phyloP scores from a whole-genome alignment of 2,113 vertebrate genomes.

The Cryptomyrus ogoouensis region DNA sequence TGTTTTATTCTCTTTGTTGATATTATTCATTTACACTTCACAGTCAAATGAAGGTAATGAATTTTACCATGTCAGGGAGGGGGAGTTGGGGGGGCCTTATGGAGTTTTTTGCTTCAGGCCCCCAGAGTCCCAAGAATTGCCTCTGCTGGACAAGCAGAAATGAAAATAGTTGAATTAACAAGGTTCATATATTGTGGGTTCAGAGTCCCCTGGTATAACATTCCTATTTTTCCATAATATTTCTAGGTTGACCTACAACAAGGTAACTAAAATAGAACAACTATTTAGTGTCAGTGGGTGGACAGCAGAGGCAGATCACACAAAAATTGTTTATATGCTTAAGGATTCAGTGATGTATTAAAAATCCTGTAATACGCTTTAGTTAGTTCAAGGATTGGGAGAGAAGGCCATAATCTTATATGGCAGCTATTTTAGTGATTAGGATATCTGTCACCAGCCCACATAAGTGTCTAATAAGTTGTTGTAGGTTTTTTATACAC shows the following conservation, averaged over 20 bases:
- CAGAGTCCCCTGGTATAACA: background rate
- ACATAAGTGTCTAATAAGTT: background rate
- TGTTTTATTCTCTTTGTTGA: background rate
- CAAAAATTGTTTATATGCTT: background rate
- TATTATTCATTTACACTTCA: background rate
- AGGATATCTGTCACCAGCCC: conserved; percentile 1
- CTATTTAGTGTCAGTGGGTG: conserved; percentile 17
- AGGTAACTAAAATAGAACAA: background rate
- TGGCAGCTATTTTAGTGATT: background rate
- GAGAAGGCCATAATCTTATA: conserved; percentile 8
- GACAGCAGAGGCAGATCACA: background rate
- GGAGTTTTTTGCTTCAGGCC: background rate
- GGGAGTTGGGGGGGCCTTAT: background rate
- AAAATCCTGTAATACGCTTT: conserved; percentile 10
- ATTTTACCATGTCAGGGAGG: background rate
- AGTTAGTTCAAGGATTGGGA: conserved; percentile 7
- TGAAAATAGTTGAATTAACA: background rate
- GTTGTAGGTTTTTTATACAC: background rate
- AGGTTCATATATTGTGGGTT: background rate
- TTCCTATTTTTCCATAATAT: background rate
- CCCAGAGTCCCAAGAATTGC: background rate
- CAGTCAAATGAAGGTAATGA: background rate
- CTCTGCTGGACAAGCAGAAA: background rate
- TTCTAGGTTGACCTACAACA: background rate
- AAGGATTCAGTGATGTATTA: background rate